Evolutionary conservation across 1,140 invertebrate genomes (phyloP).

Genomic region (Centruroides sculpturatus): DNA sequence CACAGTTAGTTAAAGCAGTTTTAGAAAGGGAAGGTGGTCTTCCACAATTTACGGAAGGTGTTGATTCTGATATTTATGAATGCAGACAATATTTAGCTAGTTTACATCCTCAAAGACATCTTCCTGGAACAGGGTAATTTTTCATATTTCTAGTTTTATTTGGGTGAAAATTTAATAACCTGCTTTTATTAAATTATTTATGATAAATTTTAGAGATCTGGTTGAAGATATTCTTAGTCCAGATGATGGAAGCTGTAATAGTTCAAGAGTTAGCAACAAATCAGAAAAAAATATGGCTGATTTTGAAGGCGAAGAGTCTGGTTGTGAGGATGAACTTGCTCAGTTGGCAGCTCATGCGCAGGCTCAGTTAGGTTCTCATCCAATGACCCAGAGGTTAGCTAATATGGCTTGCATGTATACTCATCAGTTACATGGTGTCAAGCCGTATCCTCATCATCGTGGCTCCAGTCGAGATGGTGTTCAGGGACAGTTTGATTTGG

Average conservation of each 20-base stretch:
- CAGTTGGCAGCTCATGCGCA: slow-evolving; percentile 44
- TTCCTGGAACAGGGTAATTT: slow-evolving; percentile 13
- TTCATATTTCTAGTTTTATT: not conserved
- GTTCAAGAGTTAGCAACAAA: slow-evolving; percentile 76
- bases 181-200: too few relatives aligned
- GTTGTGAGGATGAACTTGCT: slow-evolving; percentile 70
- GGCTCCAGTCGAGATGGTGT: slow-evolving; percentile 6
- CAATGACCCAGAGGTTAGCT: slow-evolving; percentile 28
- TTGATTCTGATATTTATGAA: slow-evolving; percentile 25
- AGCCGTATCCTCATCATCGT: slow-evolving; percentile 7
- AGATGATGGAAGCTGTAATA: slow-evolving; percentile 48
- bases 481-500: slow-evolving; percentile 31
- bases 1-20: slow-evolving; percentile 13
- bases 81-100: slow-evolving; percentile 23
- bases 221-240: slow-evolving; percentile 42
- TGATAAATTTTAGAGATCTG: slow-evolving; percentile 23
- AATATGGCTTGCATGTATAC: slow-evolving; percentile 29
- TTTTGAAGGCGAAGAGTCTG: slow-evolving; percentile 83
- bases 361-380: slow-evolving; percentile 17
- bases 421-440: slow-evolving; percentile 23
- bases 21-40: slow-evolving; percentile 11
- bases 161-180: too few relatives aligned
- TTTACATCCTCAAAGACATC: slow-evolving; percentile 18
- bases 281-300: slow-evolving; percentile 91
- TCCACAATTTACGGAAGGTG: slow-evolving; percentile 2